Base-by-base conservation (phyloP, 30 jellyfish, hydroid and myxozoan genomes). In the Chrysaora quinquecirrha region DNA sequence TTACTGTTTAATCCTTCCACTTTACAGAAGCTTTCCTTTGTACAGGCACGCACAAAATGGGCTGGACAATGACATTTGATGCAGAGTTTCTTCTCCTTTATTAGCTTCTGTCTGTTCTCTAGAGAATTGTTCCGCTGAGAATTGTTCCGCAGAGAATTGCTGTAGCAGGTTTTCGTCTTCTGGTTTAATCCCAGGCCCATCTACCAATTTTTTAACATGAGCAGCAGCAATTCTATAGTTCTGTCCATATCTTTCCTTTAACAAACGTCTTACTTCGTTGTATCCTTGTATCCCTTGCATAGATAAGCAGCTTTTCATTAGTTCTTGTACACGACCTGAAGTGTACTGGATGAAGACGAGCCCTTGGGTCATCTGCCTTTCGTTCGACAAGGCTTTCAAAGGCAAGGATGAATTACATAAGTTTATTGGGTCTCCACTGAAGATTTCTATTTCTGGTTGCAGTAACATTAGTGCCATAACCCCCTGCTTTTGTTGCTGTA, bases 231-330 rank as follows among this genome's bases (percentile, higher is more conserved):
- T 63, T 63, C 46, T 63, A 34, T 63, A 63, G 75, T 16, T 28
- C 27, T 63, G 75, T n/a, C 75, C 75, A 63, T n/a, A 63, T 63
- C 75, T 63, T 28, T 63, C 46, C 4, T 63, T 63, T 30, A 4
- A 16, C 46, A 63, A 43, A 23, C 46, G 14, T 28, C 46, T 63
- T 4, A 43, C 75, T 63, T 28, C 46, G 14, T 19, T 63, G 27
- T 63, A 4, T 28, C 46, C 75, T 63, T 21, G 46, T 34, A n/a
- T 43, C 14, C 47, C 24, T n/a, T 28, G 47, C 75, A 63, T 63
- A 19, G 75, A n/a, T 28, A 63, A 28, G 46, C 75, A 63, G 34
- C 75, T 63, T 30, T 23, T 9, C 75, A 63, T 63, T 28, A 4
- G 34, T 28, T 63, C 75, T 34, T 63, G 43, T 63, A 63, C 75